These are phyloP conservation scores for Amphilophus citrinellus DNA, from an alignment of 2,113 vertebrate species.

Conservation along the genomic window DNA sequence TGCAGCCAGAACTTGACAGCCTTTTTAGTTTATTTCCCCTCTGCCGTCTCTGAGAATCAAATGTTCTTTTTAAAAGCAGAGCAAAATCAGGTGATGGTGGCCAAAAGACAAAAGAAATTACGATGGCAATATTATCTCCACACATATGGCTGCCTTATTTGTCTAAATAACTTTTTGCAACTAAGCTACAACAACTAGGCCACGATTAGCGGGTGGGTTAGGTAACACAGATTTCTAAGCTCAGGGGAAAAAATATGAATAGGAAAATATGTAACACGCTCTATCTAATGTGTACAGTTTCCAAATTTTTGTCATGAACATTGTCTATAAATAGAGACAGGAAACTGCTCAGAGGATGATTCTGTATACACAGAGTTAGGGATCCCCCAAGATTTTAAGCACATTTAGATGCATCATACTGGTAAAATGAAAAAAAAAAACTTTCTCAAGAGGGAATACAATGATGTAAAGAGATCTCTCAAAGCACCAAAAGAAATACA, in stretches of 20 bases:
- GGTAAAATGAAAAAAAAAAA: neutral
- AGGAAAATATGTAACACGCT: constrained; percentile 53
- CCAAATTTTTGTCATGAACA: constrained; percentile 17
- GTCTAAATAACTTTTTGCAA: neutral
- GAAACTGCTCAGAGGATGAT: neutral
- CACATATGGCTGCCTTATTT: neutral
- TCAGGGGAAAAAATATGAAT: neutral
- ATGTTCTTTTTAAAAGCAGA: neutral
- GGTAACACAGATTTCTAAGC: constrained; percentile 23
- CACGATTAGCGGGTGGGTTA: constrained; percentile 15
- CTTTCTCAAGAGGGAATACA: neutral
- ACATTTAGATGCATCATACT: neutral
- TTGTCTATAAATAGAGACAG: constrained; percentile 25
- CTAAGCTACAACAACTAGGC: neutral
- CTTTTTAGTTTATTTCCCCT: neutral
- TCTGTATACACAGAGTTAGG: neutral
- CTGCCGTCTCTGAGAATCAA: neutral
- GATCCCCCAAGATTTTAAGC: neutral
- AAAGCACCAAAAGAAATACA: neutral
- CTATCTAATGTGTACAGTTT: constrained; percentile 40
- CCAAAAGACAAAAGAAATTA: neutral
- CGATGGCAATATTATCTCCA: neutral
- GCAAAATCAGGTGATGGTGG: neutral
- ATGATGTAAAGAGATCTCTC: neutral
- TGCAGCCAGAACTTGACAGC: neutral